A percentile compares a stretch with the other conserved stretches of the same genome.
Evolutionary conservation across 2,888 invertebrate genomes (phyloP).

Genomic region (Cryptocheilus praepositus): DNA sequence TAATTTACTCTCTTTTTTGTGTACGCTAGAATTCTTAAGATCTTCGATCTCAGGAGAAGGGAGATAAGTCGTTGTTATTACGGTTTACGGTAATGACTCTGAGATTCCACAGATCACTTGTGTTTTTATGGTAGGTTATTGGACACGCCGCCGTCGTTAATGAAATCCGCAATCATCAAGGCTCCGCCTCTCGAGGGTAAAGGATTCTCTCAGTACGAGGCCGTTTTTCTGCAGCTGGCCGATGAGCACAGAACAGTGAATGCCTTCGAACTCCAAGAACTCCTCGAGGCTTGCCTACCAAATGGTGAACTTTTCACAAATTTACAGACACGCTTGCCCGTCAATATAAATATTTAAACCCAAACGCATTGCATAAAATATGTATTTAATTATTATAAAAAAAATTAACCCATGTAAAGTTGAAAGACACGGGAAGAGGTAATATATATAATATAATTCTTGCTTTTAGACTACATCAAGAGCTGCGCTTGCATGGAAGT

Average conservation of each 20-base stretch:
- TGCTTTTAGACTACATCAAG: conserved; percentile 88
- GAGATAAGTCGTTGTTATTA: conserved; percentile 1
- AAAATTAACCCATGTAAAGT: background rate
- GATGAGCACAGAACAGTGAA: conserved; percentile 94
- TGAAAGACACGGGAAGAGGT: background rate
- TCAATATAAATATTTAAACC: background rate
- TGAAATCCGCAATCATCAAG: conserved; percentile 86
- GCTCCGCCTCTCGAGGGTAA: conserved; percentile 84
- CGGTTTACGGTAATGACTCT: background rate
- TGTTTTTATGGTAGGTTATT: conserved; percentile 74
- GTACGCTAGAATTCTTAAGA: background rate
- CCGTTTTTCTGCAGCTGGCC: conserved; percentile 91
- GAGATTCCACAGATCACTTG: background rate
- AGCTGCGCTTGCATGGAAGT: conserved; percentile 95
- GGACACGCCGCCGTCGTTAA: conserved; percentile 80
- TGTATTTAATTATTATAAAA: background rate
- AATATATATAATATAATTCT: conserved; percentile 11
- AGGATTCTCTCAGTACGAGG: conserved; percentile 90
- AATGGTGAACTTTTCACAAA: conserved; percentile 77
- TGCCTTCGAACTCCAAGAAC: conserved; percentile 92
- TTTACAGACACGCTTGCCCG: background rate
- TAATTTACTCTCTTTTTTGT: background rate
- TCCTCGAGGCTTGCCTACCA: conserved; percentile 92
- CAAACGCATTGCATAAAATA: background rate
- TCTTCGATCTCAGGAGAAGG: background rate